Conservation (phyloP, 2,888 invertebrate genomes). For the Pterostichus madidus region DNA sequence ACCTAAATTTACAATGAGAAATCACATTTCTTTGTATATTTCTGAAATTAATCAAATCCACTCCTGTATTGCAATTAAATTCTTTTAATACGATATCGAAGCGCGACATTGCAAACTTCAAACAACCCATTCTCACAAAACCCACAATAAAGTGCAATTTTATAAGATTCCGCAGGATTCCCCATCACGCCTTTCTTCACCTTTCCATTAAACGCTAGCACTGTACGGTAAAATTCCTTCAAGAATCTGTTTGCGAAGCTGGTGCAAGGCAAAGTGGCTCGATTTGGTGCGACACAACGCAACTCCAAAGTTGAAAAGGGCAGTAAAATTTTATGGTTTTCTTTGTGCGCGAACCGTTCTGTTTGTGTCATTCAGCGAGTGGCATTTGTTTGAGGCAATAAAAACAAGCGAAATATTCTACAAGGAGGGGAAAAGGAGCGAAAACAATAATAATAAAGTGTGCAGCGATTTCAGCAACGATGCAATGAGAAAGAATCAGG, state of each 20-base stretch:
- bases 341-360: conserved; percentile 58
- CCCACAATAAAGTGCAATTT: conserved; percentile 29
- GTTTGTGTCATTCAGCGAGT: conserved; percentile 62
- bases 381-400: conserved; percentile 60
- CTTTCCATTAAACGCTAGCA: neutral
- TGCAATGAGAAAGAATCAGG: neutral
- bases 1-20: neutral
- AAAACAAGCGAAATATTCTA: conserved; percentile 51
- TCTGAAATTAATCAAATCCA: conserved; percentile 24
- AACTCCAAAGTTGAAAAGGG: conserved; percentile 56
- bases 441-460: conserved; percentile 59
- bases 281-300: conserved; percentile 51
- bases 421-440: conserved; percentile 29
- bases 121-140: conserved; percentile 46
- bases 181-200: neutral
- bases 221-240: neutral
- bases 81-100: conserved; percentile 46
- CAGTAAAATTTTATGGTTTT: conserved; percentile 61
- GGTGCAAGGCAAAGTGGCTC: conserved; percentile 44
- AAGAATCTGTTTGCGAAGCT: conserved; percentile 2
- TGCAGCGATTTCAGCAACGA: conserved; percentile 14
- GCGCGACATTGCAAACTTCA: conserved; percentile 54
- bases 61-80: conserved; percentile 32
- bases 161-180: neutral
- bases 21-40: conserved; percentile 2